Base-by-base conservation (phyloP, 2,113 vertebrate species). In the Notarius quadriscutis region DNA sequence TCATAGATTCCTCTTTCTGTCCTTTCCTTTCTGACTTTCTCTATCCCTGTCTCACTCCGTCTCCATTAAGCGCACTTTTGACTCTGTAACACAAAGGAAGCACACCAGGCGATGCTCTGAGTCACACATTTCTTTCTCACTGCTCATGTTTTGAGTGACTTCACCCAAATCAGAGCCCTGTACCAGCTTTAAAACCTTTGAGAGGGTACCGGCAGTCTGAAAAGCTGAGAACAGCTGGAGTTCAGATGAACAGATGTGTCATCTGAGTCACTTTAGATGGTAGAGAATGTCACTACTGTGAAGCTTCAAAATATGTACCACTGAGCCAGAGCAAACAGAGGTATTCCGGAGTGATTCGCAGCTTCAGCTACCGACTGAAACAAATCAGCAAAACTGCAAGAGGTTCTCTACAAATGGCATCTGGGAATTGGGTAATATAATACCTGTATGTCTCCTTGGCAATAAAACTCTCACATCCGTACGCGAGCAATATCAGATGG, bases 221-320 rank as follows among this genome's bases (percentile, higher is more conserved):
- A 69, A 79, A 71, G 7, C 58, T 20, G 71, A 63, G 11, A 89
- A 57, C 60, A 60, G 51, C 34, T 86, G 79, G 55, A 83, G 62
- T 82, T 75, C 57, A 84, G 20, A 74, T 41, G 11, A 60, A 86
- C 2, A 18, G 55, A 5, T 60, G 20, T 69, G 80, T 34, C 48
- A 81, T 60, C 48, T 78, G 22, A 78, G 69, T 80, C 50, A 7
- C 75, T 75, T 67, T 41, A 83, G 5, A 34, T 57, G 30, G 41
- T 50, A 84, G 48, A 71, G 58, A 50, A 85, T 15, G 22, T 30
- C 62, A 62, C 25, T 55, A 53, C 53, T 71, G 80, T 58, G 27
- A 83, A 74, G 62, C 41, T 57, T 74, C 72, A 63, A 84, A 72
- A 63, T 74, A 74, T 58, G n/a, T 30, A 27, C 57, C 74, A 18